phyloP scores from a whole-genome alignment of 2,113 vertebrate species.

The Chaetodon auriga region DNA sequence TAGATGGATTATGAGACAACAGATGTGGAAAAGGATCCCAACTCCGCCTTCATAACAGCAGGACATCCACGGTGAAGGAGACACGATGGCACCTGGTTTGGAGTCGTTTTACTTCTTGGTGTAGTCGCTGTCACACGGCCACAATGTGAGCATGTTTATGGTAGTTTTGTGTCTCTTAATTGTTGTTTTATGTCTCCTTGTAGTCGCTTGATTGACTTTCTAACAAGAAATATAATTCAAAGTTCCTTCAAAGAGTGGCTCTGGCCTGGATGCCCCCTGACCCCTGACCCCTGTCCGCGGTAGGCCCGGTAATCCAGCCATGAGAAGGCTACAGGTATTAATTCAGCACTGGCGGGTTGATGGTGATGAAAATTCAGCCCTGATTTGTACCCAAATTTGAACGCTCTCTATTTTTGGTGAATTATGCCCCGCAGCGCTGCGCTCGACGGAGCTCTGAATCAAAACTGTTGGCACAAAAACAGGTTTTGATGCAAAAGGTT shows the following conservation, averaged over 20 bases:
- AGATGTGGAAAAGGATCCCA: neutral
- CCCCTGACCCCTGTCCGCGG: neutral
- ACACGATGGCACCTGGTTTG: neutral
- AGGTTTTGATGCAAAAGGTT: slow-evolving; percentile 35
- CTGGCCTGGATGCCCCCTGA: neutral
- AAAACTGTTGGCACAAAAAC: slow-evolving; percentile 27
- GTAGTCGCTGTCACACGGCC: neutral
- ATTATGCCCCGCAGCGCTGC: slow-evolving; percentile 11
- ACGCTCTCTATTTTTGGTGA: slow-evolving; percentile 11
- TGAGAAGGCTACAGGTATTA: neutral
- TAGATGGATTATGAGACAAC: neutral
- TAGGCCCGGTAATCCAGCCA: neutral
- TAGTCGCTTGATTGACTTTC: neutral
- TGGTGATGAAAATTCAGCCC: slow-evolving; percentile 24
- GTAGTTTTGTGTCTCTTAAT: neutral
- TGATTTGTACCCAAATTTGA: slow-evolving; percentile 41
- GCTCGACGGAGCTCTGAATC: neutral
- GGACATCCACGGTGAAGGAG: neutral
- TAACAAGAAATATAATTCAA: neutral
- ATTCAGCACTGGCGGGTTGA: slow-evolving; percentile 7
- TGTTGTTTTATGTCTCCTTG: neutral
- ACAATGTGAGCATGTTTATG: too few species aligned
- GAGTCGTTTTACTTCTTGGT: neutral
- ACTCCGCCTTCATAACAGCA: neutral
- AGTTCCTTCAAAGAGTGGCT: neutral